Percentiles rank a stretch among this genome's conserved stretches.
Evolutionary conservation across 2,888 invertebrate species (phyloP).

Genomic region (Drosophila fungiperda): DNA sequence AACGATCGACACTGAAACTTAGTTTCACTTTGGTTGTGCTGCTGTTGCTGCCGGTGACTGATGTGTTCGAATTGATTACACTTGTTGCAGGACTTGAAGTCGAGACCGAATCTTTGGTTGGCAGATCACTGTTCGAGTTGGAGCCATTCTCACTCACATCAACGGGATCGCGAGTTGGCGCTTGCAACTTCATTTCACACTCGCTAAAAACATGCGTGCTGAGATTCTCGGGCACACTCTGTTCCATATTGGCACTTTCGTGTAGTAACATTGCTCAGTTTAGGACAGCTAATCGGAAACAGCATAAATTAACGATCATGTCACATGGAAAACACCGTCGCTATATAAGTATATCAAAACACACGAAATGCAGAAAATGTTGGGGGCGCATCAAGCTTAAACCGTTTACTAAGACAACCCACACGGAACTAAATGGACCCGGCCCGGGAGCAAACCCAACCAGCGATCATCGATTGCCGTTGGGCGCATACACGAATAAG

Average conservation of each 20-base stretch:
- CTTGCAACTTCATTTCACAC: conserved; percentile 50
- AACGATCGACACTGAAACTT: conserved; percentile 84
- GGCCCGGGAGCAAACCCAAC: conserved; percentile 55
- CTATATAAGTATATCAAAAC: conserved; percentile 20
- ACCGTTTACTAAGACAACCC: conserved; percentile 80
- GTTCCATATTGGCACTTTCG: conserved; percentile 67
- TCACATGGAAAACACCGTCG: conserved; percentile 60
- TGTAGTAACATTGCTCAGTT: conserved; percentile 63
- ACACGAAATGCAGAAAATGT: conserved; percentile 1
- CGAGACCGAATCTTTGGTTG: conserved; percentile 50
- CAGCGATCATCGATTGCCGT: conserved; percentile 74
- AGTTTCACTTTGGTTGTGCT: conserved; percentile 81
- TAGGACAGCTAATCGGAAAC: conserved; percentile 17
- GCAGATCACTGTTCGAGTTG: conserved; percentile 44
- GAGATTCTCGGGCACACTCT: conserved; percentile 71
- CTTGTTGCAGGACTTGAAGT: conserved; percentile 18
- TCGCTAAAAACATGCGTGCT: conserved; percentile 68
- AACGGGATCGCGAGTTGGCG: conserved; percentile 25
- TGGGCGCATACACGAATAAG: conserved; percentile 55
- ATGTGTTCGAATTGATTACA: conserved; percentile 15
- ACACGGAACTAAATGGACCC: conserved; percentile 78
- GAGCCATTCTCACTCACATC: conserved; percentile 30
- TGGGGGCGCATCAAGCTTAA: conserved; percentile 51
- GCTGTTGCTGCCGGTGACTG: conserved; percentile 21
- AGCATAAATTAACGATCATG: conserved; percentile 27